A percentile compares a stretch with the other conserved stretches of the same genome.
These are phyloP conservation scores for Thelaira solivaga DNA, from an alignment of 2,888 invertebrate genomes.

Conservation along the genomic window DNA sequence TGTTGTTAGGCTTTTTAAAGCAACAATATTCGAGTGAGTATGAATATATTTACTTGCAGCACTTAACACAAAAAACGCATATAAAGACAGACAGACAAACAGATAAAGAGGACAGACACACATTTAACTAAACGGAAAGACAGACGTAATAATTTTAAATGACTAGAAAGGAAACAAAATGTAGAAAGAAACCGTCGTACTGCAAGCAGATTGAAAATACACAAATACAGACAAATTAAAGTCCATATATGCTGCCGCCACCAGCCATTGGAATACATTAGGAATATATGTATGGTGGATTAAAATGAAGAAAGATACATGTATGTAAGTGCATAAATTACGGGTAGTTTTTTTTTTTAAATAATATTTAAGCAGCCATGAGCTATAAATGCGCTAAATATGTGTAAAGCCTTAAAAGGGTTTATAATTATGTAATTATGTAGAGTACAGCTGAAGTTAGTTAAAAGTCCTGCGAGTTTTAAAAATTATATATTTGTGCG, in stretches of 20 bases:
- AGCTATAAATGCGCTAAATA: not conserved
- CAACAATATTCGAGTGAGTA: not conserved
- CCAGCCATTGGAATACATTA: slow-evolving; percentile 12
- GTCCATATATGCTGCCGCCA: not conserved
- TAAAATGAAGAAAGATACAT: not conserved
- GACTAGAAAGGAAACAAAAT: slow-evolving; percentile 55
- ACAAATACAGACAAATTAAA: not conserved
- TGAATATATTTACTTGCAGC: slow-evolving; percentile 1
- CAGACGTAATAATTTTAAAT: slow-evolving; percentile 50
- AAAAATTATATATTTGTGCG: too few species aligned
- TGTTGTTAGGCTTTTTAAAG: slow-evolving; percentile 19
- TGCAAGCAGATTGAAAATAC: not conserved
- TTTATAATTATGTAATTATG: too few species aligned
- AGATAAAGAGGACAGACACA: too few species aligned
- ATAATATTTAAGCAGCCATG: not conserved
- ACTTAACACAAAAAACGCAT: slow-evolving; percentile 37
- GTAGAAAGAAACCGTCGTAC: slow-evolving; percentile 40
- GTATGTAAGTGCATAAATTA: not conserved
- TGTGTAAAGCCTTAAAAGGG: too few species aligned
- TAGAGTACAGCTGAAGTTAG: too few species aligned
- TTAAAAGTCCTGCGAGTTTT: too few species aligned
- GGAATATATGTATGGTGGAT: slow-evolving; percentile 9
- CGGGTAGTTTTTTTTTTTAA: not conserved
- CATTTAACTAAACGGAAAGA: slow-evolving; percentile 8
- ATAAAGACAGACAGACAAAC: slow-evolving; percentile 24